Evolutionary conservation across 30 jellyfish, hydroid and myxozoan genomes (phyloP).

Genomic region (Aurelia sp.): DNA sequence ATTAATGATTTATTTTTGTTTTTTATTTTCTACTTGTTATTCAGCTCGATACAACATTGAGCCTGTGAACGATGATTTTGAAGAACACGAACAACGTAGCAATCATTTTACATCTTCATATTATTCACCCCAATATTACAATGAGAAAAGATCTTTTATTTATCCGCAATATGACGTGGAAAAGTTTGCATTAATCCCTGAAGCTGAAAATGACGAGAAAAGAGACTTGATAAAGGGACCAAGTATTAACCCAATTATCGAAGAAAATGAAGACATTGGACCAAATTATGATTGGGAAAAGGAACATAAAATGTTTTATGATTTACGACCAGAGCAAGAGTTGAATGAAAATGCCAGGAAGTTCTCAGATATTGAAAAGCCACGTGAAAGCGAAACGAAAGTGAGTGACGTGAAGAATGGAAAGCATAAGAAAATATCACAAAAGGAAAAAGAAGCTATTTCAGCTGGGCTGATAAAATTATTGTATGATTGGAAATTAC

Average conservation of each 20-base stretch:
- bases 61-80: conserved; percentile 60
- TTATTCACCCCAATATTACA: conserved; percentile 25
- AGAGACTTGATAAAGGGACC: conserved; percentile 88
- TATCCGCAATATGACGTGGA: conserved; percentile 62
- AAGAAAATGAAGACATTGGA: conserved; percentile 45
- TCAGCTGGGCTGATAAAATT: conserved; percentile 83
- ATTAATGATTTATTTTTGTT: background rate
- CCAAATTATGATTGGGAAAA: conserved; percentile 21
- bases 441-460: conserved; percentile 72
- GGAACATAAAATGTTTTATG: conserved; percentile 7
- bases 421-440: conserved; percentile 40
- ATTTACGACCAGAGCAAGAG: conserved; percentile 27
- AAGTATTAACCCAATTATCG: conserved; percentile 83
- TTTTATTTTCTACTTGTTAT: background rate
- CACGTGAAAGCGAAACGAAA: conserved; percentile 1
- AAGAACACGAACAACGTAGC: conserved; percentile 5
- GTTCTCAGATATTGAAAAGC: conserved; percentile 30
- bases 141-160: conserved; percentile 57
- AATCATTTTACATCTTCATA: conserved; percentile 6
- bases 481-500: conserved; percentile 88
- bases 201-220: conserved; percentile 40
- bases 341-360: conserved; percentile 36
- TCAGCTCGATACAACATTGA: conserved; percentile 16
- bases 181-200: conserved; percentile 49
- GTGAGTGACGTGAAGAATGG: conserved; percentile 12